Evolutionary conservation across 2,113 vertebrate genomes (phyloP).

Genomic region (Neodontobutis hainanensis): DNA sequence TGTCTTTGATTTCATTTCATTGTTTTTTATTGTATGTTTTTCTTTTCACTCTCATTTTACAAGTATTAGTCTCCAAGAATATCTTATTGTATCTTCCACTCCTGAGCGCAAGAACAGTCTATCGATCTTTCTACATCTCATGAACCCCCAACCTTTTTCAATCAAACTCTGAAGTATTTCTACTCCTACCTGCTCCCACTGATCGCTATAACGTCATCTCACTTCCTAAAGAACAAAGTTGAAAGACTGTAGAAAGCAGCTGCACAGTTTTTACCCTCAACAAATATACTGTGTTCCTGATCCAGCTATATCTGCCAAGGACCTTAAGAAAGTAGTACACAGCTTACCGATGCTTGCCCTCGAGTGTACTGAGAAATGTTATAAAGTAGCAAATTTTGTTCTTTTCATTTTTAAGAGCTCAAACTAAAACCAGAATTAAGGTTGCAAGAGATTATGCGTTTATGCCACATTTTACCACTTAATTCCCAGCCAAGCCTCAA

Average conservation of each 20-base stretch:
- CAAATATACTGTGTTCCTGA: conserved; percentile 23
- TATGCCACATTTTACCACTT: conserved; percentile 33
- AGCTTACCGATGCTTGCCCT: conserved; percentile 24
- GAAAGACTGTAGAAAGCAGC: conserved; percentile 41
- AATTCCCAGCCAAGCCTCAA: conserved; percentile 29
- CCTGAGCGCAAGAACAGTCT: conserved; percentile 3
- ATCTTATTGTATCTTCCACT: conserved; percentile 5
- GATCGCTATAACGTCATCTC: conserved; percentile 41
- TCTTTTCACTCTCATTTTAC: background rate
- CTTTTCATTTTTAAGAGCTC: conserved; percentile 59
- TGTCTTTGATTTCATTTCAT: conserved; percentile 5
- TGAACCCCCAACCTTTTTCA: conserved; percentile 34
- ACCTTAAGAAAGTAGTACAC: conserved; percentile 33
- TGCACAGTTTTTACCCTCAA: conserved; percentile 32
- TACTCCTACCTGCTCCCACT: conserved; percentile 15
- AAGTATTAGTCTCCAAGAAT: background rate
- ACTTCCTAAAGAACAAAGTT: conserved; percentile 40
- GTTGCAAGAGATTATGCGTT: conserved; percentile 62
- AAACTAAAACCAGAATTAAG: conserved; percentile 62
- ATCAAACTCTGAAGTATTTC: conserved; percentile 33
- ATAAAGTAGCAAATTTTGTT: conserved; percentile 51
- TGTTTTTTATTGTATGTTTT: conserved; percentile 27
- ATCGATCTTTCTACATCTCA: conserved; percentile 29
- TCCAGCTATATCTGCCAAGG: conserved; percentile 41
- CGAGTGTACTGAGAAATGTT: conserved; percentile 43